phyloP scores from a whole-genome alignment of 2,797 vertebrate genomes.

The Limosa lapponica region DNA sequence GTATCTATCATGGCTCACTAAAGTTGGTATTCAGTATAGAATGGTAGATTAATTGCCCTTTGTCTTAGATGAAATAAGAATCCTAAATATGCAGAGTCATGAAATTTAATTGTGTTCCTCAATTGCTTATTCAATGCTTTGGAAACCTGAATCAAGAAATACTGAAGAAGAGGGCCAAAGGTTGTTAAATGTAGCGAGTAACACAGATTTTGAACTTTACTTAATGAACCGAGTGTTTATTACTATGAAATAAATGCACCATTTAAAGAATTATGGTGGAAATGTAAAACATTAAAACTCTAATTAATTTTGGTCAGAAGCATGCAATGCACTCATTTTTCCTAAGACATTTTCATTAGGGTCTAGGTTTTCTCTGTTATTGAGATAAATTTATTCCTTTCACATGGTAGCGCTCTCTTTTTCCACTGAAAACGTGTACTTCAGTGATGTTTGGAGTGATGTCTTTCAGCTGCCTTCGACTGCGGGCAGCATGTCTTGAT shows the following conservation, averaged over 20 bases:
- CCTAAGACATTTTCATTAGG: slow-evolving; percentile 74
- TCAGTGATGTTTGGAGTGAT: background rate
- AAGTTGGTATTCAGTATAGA: slow-evolving; percentile 83
- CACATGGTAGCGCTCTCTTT: slow-evolving; percentile 22
- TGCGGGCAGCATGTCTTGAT: background rate
- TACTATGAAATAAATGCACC: slow-evolving; percentile 83
- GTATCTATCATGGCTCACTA: slow-evolving; percentile 85
- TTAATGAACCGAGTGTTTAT: slow-evolving; percentile 92
- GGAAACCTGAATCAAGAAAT: slow-evolving; percentile 77
- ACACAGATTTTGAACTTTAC: slow-evolving; percentile 84
- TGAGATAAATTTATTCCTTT: slow-evolving; percentile 66
- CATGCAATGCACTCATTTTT: slow-evolving; percentile 72
- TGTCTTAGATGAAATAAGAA: slow-evolving; percentile 88
- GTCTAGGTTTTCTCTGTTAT: slow-evolving; percentile 60
- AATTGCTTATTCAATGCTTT: slow-evolving; percentile 83
- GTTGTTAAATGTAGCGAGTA: slow-evolving; percentile 88
- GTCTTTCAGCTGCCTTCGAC: background rate
- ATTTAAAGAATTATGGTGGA: slow-evolving; percentile 82
- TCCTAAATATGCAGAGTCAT: slow-evolving; percentile 89
- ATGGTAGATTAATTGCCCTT: slow-evolving; percentile 87
- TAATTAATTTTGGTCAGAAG: slow-evolving; percentile 82
- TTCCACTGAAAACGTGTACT: background rate
- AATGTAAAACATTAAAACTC: slow-evolving; percentile 77
- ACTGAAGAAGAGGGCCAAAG: slow-evolving; percentile 75
- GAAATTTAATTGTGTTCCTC: slow-evolving; percentile 89